Conservation (phyloP, 2,797 vertebrate species). For the Spinibarbus caldwelli region DNA sequence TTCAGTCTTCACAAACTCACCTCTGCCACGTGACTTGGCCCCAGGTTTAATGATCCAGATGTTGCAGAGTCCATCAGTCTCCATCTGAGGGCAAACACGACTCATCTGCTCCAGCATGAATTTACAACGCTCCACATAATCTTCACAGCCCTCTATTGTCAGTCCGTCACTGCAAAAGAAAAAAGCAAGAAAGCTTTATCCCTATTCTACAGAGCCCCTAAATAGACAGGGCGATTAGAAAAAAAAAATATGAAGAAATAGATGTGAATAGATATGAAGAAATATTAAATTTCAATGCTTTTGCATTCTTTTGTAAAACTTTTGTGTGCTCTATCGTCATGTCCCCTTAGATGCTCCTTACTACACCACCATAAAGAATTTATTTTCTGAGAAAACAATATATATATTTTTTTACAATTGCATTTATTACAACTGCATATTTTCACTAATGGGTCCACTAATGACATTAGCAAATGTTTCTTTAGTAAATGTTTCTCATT, state of each 20-base stretch:
- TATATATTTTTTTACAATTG: no score
- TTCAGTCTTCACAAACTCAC: constrained; percentile 65
- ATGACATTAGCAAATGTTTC: not conserved
- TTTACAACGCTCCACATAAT: constrained; percentile 71
- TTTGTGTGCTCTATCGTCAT: no score
- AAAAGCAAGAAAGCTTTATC: not conserved
- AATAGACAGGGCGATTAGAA: no score
- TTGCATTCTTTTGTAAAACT: no score
- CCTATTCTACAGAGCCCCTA: not conserved
- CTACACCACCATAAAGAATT: no score
- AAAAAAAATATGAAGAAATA: no score
- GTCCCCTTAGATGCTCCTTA: no score
- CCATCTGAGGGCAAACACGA: constrained; percentile 80
- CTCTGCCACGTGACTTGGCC: constrained; percentile 89
- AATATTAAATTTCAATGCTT: no score
- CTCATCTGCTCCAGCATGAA: constrained; percentile 75
- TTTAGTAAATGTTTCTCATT: not conserved
- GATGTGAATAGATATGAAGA: no score
- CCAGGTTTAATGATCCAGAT: constrained; percentile 94
- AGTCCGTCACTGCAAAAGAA: constrained; percentile 71
- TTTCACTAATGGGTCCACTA: not conserved
- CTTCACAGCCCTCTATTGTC: constrained; percentile 62
- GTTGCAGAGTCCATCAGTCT: constrained; percentile 85
- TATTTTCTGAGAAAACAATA: no score
- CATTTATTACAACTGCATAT: not conserved